These are phyloP conservation scores for Caenorhabditis remanei DNA, from an alignment of 1,140 invertebrate genomes.

Conservation along the genomic window DNA sequence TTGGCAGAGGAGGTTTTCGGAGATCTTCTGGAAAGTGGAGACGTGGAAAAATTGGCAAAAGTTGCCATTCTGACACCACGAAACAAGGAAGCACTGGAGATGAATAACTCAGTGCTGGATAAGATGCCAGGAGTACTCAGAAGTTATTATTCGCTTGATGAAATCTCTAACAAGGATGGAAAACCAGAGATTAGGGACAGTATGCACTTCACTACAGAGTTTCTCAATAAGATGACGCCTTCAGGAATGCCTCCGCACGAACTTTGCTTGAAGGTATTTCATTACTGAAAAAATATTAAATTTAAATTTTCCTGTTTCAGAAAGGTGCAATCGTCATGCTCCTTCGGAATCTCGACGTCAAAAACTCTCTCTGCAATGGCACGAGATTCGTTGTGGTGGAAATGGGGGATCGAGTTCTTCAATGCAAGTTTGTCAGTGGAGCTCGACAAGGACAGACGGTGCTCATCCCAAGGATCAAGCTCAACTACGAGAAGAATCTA, in stretches of 20 bases:
- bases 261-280: too few species aligned
- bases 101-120: constrained; percentile 6
- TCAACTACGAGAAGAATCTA: too few species aligned
- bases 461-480: too few species aligned
- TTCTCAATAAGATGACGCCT: constrained; percentile 3
- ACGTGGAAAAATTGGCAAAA: not conserved
- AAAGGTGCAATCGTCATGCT: constrained; percentile 69
- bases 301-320: constrained; percentile 16
- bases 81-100: not conserved
- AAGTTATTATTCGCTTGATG: too few species aligned
- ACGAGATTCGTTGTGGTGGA: constrained; percentile 62
- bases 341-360: constrained; percentile 64
- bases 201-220: not conserved
- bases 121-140: not conserved
- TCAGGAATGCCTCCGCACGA: too few species aligned
- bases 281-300: not conserved
- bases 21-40: not conserved
- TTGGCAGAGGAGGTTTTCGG: not conserved
- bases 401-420: not conserved
- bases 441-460: too few species aligned
- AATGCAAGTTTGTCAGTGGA: not conserved
- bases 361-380: constrained; percentile 68
- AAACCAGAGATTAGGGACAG: too few species aligned
- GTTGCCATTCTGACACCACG: constrained; percentile 8
- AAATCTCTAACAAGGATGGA: too few species aligned